Conservation (phyloP, 2,797 vertebrate species). For the Zalophus californianus region DNA sequence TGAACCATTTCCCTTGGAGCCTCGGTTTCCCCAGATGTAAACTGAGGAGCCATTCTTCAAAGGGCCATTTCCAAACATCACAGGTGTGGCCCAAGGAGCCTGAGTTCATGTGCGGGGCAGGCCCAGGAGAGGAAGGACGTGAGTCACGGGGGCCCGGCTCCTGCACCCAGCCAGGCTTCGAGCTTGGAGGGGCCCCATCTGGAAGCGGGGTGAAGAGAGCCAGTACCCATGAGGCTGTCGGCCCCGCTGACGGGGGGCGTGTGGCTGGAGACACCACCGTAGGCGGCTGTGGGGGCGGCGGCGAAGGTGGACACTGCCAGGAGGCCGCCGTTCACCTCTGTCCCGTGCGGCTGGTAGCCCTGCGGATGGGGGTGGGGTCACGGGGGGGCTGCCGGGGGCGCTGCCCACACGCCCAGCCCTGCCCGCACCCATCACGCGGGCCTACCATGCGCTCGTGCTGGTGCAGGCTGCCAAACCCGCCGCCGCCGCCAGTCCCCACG, state of each 20-base stretch:
- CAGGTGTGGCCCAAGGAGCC: fast-evolving
- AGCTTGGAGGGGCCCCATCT: fast-evolving
- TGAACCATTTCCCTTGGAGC: too few relatives aligned
- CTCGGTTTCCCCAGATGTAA: not conserved
- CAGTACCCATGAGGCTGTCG: constrained; percentile 94
- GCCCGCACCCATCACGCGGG: fast-evolving
- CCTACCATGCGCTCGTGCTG: constrained; percentile 97
- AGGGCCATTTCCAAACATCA: not conserved
- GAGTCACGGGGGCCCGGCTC: not conserved
- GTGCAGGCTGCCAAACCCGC: constrained; percentile 94
- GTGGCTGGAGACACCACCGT: constrained; percentile 94
- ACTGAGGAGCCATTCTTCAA: not conserved
- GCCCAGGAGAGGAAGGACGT: fast-evolving
- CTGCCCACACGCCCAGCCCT: fast-evolving
- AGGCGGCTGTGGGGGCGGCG: constrained; percentile 88
- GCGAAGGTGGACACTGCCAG: constrained; percentile 92
- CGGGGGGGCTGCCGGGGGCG: not conserved
- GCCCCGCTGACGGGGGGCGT: constrained; percentile 94
- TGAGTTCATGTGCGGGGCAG: fast-evolving
- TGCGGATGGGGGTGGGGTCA: constrained; percentile 73
- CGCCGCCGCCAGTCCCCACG: constrained; percentile 59
- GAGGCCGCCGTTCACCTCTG: constrained; percentile 95
- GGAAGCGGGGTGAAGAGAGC: fast-evolving
- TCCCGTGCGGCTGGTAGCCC: constrained; percentile 96
- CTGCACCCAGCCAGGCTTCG: fast-evolving